phyloP scores from a whole-genome alignment of 2,888 invertebrate species.

The Dusona sp. region DNA sequence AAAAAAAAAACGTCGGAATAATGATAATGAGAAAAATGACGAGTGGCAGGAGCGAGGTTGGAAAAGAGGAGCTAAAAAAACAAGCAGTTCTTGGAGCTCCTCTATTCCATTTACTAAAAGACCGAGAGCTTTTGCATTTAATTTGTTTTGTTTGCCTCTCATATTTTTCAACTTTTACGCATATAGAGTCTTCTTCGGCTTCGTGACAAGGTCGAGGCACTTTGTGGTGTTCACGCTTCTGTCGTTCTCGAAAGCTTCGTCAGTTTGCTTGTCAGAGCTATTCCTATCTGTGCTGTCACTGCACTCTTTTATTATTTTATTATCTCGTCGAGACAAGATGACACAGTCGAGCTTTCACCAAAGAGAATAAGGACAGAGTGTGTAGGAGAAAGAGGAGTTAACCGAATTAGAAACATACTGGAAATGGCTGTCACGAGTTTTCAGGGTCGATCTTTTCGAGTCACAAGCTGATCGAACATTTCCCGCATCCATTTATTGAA shows the following conservation, averaged over 20 bases:
- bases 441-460: conserved; percentile 11
- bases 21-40: conserved; percentile 42
- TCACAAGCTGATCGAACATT: background rate
- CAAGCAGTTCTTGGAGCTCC: conserved; percentile 51
- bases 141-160: conserved; percentile 12
- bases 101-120: conserved; percentile 8
- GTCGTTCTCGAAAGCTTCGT: conserved; percentile 49
- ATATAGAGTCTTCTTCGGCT: conserved; percentile 5
- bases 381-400: background rate
- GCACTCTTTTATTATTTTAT: conserved; percentile 56
- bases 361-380: background rate
- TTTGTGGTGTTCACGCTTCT: conserved; percentile 44
- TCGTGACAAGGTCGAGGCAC: conserved; percentile 65
- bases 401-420: conserved; percentile 52
- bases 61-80: conserved; percentile 22
- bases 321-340: conserved; percentile 27
- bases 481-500: conserved; percentile 14
- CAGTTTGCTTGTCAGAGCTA: conserved; percentile 40
- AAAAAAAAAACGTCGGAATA: conserved; percentile 14
- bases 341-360: conserved; percentile 27
- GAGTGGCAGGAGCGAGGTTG: conserved; percentile 35
- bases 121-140: conserved; percentile 34
- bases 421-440: background rate
- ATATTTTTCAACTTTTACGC: conserved; percentile 21
- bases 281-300: conserved; percentile 60